A percentile compares a stretch with the other conserved stretches of the same genome.
phyloP scores from a whole-genome alignment of 1,140 invertebrate species.

The Magallana ariakensis region DNA sequence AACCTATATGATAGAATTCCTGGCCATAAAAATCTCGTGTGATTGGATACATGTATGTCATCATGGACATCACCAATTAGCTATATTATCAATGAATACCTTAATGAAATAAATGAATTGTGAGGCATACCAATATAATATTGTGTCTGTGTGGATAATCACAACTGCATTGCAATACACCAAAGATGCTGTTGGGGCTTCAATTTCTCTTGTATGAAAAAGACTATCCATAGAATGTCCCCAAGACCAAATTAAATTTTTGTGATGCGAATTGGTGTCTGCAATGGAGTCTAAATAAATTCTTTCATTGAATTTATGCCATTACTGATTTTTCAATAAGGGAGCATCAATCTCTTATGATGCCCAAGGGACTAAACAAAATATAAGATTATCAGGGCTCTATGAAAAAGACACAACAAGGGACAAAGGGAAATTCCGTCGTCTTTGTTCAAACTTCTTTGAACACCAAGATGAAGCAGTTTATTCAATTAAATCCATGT shows the following conservation, averaged over 20 bases:
- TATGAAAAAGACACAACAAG: conserved; percentile 5
- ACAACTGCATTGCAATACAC: too few relatives aligned
- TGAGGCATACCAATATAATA: too few relatives aligned
- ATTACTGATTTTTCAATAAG: conserved; percentile 17
- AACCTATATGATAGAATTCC: too few relatives aligned
- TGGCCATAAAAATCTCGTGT: too few relatives aligned
- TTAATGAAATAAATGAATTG: too few relatives aligned
- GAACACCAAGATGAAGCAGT: conserved; percentile 22
- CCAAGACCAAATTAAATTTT: neutral
- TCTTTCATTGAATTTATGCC: conserved; percentile 24
- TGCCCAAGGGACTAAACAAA: neutral
- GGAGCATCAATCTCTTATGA: neutral
- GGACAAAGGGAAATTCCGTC: conserved; percentile 8
- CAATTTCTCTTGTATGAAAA: too few relatives aligned
- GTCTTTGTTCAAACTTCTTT: conserved; percentile 14
- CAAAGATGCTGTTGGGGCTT: too few relatives aligned
- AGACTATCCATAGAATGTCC: neutral
- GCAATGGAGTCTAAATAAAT: conserved; percentile 13
- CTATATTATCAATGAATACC: too few relatives aligned
- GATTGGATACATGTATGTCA: too few relatives aligned
- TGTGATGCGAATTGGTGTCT: neutral
- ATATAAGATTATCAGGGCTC: conserved; percentile 6
- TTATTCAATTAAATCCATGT: conserved; percentile 35
- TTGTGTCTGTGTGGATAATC: too few relatives aligned
- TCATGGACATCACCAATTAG: too few relatives aligned